Base-by-base conservation (phyloP, 2,888 invertebrate genomes). In the Isoperla grammatica region DNA sequence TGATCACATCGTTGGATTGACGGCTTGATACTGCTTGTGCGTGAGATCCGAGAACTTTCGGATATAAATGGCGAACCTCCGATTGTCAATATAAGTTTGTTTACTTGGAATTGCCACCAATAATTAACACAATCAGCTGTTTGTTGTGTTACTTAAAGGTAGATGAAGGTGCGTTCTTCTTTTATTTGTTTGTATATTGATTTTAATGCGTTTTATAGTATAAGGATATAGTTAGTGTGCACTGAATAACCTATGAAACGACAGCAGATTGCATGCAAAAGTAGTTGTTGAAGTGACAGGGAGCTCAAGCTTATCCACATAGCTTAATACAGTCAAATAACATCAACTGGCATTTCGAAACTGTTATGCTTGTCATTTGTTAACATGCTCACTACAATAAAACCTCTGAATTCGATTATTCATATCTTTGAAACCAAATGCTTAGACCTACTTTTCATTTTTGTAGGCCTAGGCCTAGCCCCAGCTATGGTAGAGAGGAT, bases 11-110 rank as follows among this genome's bases (percentile, higher is more conserved):
- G n/a, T n/a, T n/a, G n/a, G n/a, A n/a, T n/a, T n/a, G n/a, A n/a
- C n/a, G 46, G 22, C 20, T 46, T 46, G 1, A 46, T 8, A 9
- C 8, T 22, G 19, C 20, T n/a, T 19, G 19, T 46, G 12, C 46
- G 13, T 45, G 46, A 17, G 12, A 46, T 6, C 46, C 22, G 15
- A 5, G 45, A 45, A 45, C 5, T 45, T 37, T 29, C 49, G 53
- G 19, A 53, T 37, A 39, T 50, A 39, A 81, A 81, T 81, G 81
- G 81, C 80, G 80, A 80, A 79, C 78, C 78, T 79, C 81, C 81
- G 81, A 80, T 79, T 81, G 81, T 81, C 80, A 81, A 81, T 80
- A 77, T 79, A 79, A 81, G 79, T 81, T 81, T 82, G 81, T 82
- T 81, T 82, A 82, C 81, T 79, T 81, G 80, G 78, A 59, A 50